phyloP scores from a whole-genome alignment of 2,113 vertebrate species.

The Pseudois nayaur region DNA sequence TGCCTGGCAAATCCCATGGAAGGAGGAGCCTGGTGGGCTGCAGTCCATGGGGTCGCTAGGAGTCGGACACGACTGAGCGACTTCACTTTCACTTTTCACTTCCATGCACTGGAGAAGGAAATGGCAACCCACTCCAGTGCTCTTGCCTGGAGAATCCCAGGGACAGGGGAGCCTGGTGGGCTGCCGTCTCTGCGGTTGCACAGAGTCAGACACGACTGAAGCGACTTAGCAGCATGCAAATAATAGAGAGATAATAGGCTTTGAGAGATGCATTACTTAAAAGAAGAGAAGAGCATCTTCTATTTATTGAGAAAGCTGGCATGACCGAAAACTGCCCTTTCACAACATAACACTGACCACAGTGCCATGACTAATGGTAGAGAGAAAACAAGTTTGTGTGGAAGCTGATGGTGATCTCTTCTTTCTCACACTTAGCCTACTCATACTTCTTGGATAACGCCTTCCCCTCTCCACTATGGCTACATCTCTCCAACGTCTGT shows the following conservation, averaged over 20 bases:
- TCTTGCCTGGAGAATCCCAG: no score
- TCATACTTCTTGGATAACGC: not conserved
- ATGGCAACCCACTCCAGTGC: no score
- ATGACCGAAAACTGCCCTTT: not conserved
- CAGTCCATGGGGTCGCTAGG: no score
- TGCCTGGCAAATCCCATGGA: no score
- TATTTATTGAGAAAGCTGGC: not conserved
- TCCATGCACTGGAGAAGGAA: no score
- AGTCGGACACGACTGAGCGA: no score
- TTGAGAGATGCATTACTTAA: not conserved
- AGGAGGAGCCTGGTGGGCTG: no score
- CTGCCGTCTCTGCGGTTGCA: no score
- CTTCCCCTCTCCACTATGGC: not conserved
- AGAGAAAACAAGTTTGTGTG: not conserved
- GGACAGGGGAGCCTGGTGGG: no score
- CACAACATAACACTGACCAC: not conserved
- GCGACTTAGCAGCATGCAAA: not conserved
- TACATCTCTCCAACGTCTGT: no score
- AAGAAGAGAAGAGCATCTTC: not conserved
- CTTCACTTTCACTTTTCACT: no score
- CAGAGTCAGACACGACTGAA: no score
- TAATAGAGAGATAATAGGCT: not conserved
- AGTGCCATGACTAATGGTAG: not conserved
- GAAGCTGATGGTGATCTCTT: not conserved
- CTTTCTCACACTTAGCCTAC: not conserved